Base-by-base conservation (phyloP, 2,888 invertebrate genomes). In the Eretmocerus hayati region DNA sequence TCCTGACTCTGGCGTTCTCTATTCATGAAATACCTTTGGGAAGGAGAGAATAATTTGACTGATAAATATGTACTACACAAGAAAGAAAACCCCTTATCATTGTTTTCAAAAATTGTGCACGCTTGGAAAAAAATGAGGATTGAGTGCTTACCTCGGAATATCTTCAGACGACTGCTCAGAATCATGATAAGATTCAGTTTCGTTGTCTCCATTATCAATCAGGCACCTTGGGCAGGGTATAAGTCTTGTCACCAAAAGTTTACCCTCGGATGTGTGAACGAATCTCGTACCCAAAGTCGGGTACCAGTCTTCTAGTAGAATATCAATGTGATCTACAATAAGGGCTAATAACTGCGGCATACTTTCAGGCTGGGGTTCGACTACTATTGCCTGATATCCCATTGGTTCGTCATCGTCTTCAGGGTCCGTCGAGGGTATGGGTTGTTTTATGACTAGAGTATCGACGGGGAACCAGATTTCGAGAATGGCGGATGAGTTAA, bases 231-330 rank as follows among this genome's bases (percentile, higher is more conserved):
- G 89, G 67, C 99, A 99, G 0, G 95, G 90, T 54, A 96, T 88
- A 46, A 96, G 72, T 9, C 97, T 80, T 0, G 95, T 96, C 43
- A 99, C 91, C 32, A 99, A 76, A 69, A 95, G 88, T 61, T 91
- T 84, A 0, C 97, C 97, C 61, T 95, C 94, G 0, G 94, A 94
- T 0, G 96, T 96, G 71, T 99, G 97, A 3, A 95, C 93, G 74
- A 99, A 99, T 33, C 97, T 81, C 0, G 95, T 95, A 18, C 96
- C 96, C 46, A 95, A 75, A 0, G 92, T 91, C 0, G 95, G 96
- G 71, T 94, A 97, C 97, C 97, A 99, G 73, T 99, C 97, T 70
- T 99, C 97, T 0, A 99, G 75, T 41, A 99, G 75, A 43, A 94
- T 83, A 71, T 99, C 99, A 54, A 99, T 88, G 66, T 96, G 94